Base-by-base conservation (phyloP, 2,888 invertebrate genomes). In the Stenurella melanura region DNA sequence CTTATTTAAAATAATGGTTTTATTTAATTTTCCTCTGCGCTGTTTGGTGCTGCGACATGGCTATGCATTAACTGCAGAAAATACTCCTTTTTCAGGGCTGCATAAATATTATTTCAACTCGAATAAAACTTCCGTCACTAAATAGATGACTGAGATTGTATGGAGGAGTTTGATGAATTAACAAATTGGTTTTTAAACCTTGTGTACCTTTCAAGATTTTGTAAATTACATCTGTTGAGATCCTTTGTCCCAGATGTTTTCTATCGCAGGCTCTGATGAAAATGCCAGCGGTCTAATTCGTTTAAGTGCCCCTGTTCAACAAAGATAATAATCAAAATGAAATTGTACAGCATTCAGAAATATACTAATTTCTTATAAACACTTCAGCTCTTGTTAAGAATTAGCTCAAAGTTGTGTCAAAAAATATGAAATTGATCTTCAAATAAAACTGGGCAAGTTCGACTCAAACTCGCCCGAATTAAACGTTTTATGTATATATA, bases 111-210 rank as follows among this genome's bases (percentile, higher is more conserved):
- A 42, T 42, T 42, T 50, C n/a, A 15, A 5, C 15, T 1, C n/a
- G 50, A 50, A 50, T 50, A 50, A 50, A 50, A 50, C 15, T 50
- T 50, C 50, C 21, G 10, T 50, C 2, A 50, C 50, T n/a, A 50
- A 50, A 50, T 50, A 50, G n/a, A 50, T 50, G 12, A 50, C 7
- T 50, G n/a, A 50, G 50, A n/a, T 50, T 50, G n/a, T 50, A n/a
- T 50, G 50, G 15, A 15, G n/a, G n/a, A 50, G 50, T n/a, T 50
- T 50, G 50, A 50, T 50, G 50, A 50, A 50, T 50, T 50, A 50
- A 50, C 50, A 50, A 50, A 50, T 50, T 50, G 50, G 7, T 50
- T 50, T 50, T 50, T 17, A 50, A 7, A 17, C n/a, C n/a, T 34
- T 50, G 50, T n/a, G 50, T 50, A 50, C 15, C 50, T 17, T 50